These are phyloP conservation scores for Centrocercus urophasianus DNA, from an alignment of 2,113 vertebrate genomes.

Conservation along the genomic window DNA sequence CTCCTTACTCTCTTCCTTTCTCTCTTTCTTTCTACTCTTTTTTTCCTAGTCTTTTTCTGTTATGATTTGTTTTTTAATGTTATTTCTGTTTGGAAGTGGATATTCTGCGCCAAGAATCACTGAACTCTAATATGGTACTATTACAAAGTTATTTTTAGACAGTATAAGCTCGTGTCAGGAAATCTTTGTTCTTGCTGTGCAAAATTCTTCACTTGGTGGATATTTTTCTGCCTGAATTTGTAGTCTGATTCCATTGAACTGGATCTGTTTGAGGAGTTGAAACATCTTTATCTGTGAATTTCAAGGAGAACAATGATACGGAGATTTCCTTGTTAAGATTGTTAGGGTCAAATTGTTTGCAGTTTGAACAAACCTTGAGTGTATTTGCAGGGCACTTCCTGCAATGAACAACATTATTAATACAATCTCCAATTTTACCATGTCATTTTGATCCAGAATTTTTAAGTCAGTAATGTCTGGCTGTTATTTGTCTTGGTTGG, in stretches of 20 bases:
- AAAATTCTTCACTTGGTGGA: neutral
- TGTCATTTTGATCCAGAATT: neutral
- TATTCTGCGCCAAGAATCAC: neutral
- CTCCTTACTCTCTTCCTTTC: neutral
- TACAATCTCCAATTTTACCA: neutral
- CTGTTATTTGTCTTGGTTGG: neutral
- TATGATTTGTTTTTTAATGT: neutral
- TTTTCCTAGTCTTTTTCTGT: accelerated
- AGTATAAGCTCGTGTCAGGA: neutral
- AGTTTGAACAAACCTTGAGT: neutral
- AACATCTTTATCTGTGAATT: neutral
- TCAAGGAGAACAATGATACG: neutral
- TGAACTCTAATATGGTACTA: neutral
- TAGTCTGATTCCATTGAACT: neutral
- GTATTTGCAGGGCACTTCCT: neutral
- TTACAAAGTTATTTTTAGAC: neutral
- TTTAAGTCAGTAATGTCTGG: neutral
- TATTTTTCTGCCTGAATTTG: neutral
- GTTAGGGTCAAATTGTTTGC: neutral
- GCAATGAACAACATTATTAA: neutral
- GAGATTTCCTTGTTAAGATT: accelerated
- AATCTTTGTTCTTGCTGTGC: neutral
- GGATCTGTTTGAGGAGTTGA: neutral
- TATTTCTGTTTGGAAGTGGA: neutral
- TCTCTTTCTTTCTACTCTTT: no score